Evolutionary conservation across 2,113 vertebrate genomes (phyloP), one percentile per base, ranked within the genome.

Genomic region (Pseudorhombus dupliciocellatus): DNA sequence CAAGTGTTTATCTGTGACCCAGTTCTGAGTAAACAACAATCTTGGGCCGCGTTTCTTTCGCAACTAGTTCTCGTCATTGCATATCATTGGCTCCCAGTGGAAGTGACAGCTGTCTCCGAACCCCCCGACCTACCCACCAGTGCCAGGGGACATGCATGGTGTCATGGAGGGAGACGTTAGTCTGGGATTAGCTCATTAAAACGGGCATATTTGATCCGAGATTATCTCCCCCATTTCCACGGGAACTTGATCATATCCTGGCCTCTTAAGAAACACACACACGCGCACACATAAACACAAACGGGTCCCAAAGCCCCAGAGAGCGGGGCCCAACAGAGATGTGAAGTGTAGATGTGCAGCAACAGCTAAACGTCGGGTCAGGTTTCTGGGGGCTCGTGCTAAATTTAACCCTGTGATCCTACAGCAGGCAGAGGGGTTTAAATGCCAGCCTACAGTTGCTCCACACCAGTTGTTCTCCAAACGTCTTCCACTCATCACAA

Each of bases 351-450:
- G 96, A 98, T 98, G 97, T 93, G 96, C 95, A 95, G 95, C 96
- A 96, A 97, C 97, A 99, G 97, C 97, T 98, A 96, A 97, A 95
- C 93, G 93, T 70, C 72, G 95, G 94, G 94, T 97, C 96, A 92
- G 94, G 95, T 98, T 98, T 97, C 97, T 94, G 85, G 91, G 90
- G 92, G 94, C 92, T 93, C 94, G 84, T 92, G 94, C 97, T 98
- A 99, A 98, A 98, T 99, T 98, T 99, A 98, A 97, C 97, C 93
- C 94, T 90, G 90, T 96, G 98, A 98, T 97, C 96, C 95, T 95
- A 95, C 96, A 96, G 95, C 95, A 96, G 95, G 93, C 86, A 94
- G 84, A 93, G 95, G 91, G 95, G 95, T 98, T 99, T 99, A 99
- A 98, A 99, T 98, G 98, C 96, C 97, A 96, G 95, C 95, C 93